A percentile compares a stretch with the other conserved stretches of the same genome.
These are phyloP conservation scores for Zaprionus tsacasi DNA, from an alignment of 1,140 invertebrate genomes.

Conservation along the genomic window DNA sequence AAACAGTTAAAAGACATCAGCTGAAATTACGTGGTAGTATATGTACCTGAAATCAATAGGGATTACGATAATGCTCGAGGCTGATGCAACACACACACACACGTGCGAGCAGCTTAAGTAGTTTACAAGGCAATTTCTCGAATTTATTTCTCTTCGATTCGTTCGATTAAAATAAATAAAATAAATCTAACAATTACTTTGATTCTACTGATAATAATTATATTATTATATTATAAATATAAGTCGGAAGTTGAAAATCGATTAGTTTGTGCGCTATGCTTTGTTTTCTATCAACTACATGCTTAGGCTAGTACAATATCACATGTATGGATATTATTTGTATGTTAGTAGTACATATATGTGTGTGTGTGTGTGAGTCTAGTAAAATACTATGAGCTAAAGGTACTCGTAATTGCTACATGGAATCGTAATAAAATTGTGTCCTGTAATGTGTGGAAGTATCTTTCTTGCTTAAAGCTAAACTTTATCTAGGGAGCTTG, in stretches of 20 bases:
- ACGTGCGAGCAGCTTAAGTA: not conserved
- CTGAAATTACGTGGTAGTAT: not conserved
- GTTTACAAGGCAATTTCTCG: constrained; percentile 56
- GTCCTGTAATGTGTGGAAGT: not conserved
- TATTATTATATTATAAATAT: constrained; percentile 18
- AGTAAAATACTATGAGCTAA: constrained; percentile 63
- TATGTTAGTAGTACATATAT: constrained; percentile 46
- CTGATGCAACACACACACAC: constrained; percentile 11
- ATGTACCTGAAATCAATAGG: constrained; percentile 40
- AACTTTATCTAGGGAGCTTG: constrained; percentile 47
- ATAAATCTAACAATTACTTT: constrained; percentile 19
- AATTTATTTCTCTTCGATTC: constrained; percentile 44
- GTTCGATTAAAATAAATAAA: constrained; percentile 40
- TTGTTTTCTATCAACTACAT: constrained; percentile 24
- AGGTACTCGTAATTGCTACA: constrained; percentile 40
- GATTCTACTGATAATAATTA: not conserved
- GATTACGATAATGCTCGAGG: constrained; percentile 51
- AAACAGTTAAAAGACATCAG: not conserved
- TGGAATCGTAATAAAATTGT: constrained; percentile 40
- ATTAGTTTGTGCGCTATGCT: constrained; percentile 73
- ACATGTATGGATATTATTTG: constrained; percentile 74
- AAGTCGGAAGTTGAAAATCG: constrained; percentile 54
- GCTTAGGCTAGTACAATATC: constrained; percentile 53
- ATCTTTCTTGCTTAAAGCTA: constrained; percentile 44
- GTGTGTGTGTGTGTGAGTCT: constrained; percentile 20